These are phyloP conservation scores for Lycocorax pyrrhopterus DNA, from an alignment of 2,113 vertebrate genomes.

Conservation along the genomic window DNA sequence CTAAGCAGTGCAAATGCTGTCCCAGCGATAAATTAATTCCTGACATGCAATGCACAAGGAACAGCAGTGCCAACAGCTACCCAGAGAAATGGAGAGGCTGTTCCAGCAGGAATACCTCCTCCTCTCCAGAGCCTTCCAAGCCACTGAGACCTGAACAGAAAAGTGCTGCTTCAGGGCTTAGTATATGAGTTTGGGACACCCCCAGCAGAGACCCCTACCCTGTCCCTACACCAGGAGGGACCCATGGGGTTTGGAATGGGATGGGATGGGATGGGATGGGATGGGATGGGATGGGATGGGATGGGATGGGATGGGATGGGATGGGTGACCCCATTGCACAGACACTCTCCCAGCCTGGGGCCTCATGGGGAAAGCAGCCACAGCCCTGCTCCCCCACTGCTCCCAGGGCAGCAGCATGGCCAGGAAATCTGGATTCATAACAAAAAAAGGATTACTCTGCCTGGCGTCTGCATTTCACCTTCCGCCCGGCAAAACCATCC, in stretches of 20 bases:
- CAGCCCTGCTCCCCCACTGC: not conserved
- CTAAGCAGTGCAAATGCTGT: not conserved
- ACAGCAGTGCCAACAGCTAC: not conserved
- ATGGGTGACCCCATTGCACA: not conserved
- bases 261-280: not conserved
- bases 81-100: not conserved
- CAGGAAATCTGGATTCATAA: not conserved
- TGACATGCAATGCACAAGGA: not conserved
- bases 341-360: not conserved
- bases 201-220: not conserved
- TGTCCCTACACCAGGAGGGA: not conserved
- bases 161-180: not conserved
- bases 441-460: not conserved
- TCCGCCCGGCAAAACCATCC: not conserved
- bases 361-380: accelerated
- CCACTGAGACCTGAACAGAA: not conserved
- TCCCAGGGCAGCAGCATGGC: not conserved
- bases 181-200: not conserved
- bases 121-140: not conserved
- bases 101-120: not conserved
- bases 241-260: not conserved
- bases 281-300: not conserved
- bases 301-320: not conserved
- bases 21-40: not conserved
- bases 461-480: not conserved